Evolutionary conservation across 1,140 invertebrate genomes (phyloP).

Genomic region (Micrasema longulum): DNA sequence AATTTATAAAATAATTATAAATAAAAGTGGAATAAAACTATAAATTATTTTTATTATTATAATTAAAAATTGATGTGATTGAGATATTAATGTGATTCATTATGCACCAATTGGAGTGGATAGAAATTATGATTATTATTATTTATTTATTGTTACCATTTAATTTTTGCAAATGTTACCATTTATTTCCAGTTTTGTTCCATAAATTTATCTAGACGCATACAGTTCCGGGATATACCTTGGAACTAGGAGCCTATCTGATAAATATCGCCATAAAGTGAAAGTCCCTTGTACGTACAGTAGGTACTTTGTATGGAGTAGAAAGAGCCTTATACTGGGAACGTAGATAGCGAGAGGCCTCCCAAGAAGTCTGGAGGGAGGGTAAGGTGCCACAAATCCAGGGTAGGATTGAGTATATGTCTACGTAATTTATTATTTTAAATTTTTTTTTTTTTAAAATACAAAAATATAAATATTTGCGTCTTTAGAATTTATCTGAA

Average conservation of each 20-base stretch:
- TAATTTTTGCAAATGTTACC: constrained; percentile 10
- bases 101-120: no score
- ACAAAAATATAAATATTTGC: no score
- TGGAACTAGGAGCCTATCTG: constrained; percentile 8
- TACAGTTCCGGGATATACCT: constrained; percentile 8
- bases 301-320: neutral
- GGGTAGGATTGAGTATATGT: neutral
- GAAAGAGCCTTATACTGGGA: neutral
- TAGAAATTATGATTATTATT: no score
- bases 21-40: no score
- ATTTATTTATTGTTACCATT: no score
- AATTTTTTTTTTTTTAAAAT: no score
- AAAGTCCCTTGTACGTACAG: constrained; percentile 22
- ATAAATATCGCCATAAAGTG: constrained; percentile 33
- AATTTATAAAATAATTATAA: no score
- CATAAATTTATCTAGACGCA: constrained; percentile 19
- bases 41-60: no score
- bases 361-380: neutral
- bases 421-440: no score
- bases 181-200: neutral
- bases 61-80: no score
- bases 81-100: no score
- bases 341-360: neutral
- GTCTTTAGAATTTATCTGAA: no score
- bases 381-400: neutral